phyloP scores from a whole-genome alignment of 2,797 vertebrate genomes.

The Microtus agrestis region DNA sequence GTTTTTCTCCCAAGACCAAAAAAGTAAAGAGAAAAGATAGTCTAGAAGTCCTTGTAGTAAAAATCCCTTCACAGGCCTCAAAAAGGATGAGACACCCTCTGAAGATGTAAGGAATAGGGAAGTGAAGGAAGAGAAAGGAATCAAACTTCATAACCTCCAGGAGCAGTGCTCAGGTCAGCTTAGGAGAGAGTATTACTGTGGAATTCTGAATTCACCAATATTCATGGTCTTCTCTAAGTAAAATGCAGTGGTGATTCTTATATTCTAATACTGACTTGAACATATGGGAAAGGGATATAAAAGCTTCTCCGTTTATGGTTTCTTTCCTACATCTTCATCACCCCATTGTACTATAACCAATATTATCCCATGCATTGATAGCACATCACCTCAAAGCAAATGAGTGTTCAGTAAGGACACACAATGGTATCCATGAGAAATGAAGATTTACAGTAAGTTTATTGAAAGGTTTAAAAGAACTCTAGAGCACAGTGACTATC shows the following conservation, averaged over 20 bases:
- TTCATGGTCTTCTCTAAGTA: neutral
- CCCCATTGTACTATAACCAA: neutral
- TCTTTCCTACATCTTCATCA: neutral
- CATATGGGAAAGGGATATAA: neutral
- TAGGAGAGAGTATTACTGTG: no score
- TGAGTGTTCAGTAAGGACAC: neutral
- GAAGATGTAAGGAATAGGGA: neutral
- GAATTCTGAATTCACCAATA: neutral
- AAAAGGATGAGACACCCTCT: neutral
- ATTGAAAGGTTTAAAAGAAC: constrained; percentile 50
- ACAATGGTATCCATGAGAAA: neutral
- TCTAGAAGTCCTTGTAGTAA: neutral
- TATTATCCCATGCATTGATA: neutral
- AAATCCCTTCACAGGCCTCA: neutral
- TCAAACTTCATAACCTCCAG: neutral
- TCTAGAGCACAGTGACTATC: neutral
- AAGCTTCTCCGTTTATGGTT: neutral
- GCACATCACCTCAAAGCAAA: neutral
- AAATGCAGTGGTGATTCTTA: neutral
- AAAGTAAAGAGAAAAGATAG: neutral
- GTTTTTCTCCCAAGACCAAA: neutral
- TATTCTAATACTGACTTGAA: neutral
- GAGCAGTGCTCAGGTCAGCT: neutral
- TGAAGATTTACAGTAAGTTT: neutral
- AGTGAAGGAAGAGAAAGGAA: neutral